Evolutionary conservation across 2,797 vertebrate species (phyloP).

Genomic region (Botia almorhae): DNA sequence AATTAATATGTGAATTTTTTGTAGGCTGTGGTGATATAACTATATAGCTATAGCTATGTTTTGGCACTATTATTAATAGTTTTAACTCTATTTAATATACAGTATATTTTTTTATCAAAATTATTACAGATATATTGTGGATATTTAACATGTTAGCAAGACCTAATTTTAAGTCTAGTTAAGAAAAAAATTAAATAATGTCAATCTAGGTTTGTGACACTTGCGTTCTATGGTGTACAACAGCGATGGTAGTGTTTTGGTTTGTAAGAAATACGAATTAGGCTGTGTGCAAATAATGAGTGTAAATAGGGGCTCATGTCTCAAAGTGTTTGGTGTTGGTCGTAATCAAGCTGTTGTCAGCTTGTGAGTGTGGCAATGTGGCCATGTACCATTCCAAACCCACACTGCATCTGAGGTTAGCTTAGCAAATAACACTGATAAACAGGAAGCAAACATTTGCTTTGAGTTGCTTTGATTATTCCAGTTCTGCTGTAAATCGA

Average conservation of each 20-base stretch:
- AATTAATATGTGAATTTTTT: no score
- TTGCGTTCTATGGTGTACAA: conserved; percentile 6
- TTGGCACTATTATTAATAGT: no score
- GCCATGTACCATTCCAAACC: conserved; percentile 21
- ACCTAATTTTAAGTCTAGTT: not conserved
- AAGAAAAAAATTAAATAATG: conserved; percentile 1
- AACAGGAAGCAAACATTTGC: conserved; percentile 13
- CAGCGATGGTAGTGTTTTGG: not conserved
- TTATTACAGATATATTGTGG: not conserved
- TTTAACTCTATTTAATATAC: no score
- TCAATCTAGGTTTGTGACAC: not conserved
- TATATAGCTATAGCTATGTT: no score
- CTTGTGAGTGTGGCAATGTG: conserved; percentile 19
- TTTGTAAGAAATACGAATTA: conserved; percentile 7
- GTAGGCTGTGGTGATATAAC: no score
- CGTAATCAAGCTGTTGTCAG: conserved; percentile 23
- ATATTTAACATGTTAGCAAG: not conserved
- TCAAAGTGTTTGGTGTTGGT: conserved; percentile 14
- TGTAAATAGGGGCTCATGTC: conserved; percentile 8
- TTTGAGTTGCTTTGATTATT: conserved; percentile 15
- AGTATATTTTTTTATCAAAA: not conserved
- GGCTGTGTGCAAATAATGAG: conserved; percentile 13
- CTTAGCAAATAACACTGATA: conserved; percentile 10
- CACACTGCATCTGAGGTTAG: conserved; percentile 9
- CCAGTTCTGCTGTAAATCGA: not conserved